These are phyloP conservation scores for Pristionchus maxplancki DNA, from an alignment of 2,888 invertebrate genomes.

Conservation along the genomic window DNA sequence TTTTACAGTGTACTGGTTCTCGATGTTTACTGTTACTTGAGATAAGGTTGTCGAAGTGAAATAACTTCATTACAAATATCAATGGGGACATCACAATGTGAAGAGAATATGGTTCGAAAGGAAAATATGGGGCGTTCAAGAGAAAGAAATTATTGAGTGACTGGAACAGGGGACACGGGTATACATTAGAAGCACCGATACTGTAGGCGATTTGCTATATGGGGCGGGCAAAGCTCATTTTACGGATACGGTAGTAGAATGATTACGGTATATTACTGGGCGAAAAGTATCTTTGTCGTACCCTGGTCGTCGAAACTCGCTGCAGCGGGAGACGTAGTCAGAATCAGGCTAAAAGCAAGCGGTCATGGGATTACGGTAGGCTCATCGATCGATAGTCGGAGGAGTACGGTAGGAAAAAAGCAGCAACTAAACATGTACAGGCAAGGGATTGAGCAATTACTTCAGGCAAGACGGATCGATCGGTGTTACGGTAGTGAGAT, in stretches of 20 bases:
- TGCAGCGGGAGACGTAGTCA: slow-evolving; percentile 29
- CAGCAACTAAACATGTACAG: slow-evolving; percentile 41
- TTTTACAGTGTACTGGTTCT: slow-evolving; percentile 33
- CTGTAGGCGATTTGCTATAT: slow-evolving; percentile 27
- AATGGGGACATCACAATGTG: neutral
- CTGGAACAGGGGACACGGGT: neutral
- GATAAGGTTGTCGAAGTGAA: neutral
- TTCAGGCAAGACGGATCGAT: slow-evolving; percentile 40
- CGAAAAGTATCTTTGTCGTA: slow-evolving; percentile 24
- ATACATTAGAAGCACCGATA: slow-evolving; percentile 36
- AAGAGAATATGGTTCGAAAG: neutral
- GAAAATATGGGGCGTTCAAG: slow-evolving; percentile 22
- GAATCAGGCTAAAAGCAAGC: slow-evolving; percentile 4
- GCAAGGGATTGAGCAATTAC: slow-evolving; percentile 19
- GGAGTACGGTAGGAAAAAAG: neutral
- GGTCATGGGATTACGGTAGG: neutral
- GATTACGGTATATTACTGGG: slow-evolving; percentile 8
- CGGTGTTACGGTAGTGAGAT: neutral
- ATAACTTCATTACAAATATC: slow-evolving; percentile 21
- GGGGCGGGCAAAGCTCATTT: neutral
- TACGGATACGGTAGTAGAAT: slow-evolving; percentile 24
- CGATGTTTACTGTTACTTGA: neutral
- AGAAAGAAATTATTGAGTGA: slow-evolving; percentile 37
- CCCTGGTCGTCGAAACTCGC: slow-evolving; percentile 41
- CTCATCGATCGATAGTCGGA: neutral